Base-by-base conservation (phyloP, 2,888 invertebrate genomes). In the Monoplex corrugatus region DNA sequence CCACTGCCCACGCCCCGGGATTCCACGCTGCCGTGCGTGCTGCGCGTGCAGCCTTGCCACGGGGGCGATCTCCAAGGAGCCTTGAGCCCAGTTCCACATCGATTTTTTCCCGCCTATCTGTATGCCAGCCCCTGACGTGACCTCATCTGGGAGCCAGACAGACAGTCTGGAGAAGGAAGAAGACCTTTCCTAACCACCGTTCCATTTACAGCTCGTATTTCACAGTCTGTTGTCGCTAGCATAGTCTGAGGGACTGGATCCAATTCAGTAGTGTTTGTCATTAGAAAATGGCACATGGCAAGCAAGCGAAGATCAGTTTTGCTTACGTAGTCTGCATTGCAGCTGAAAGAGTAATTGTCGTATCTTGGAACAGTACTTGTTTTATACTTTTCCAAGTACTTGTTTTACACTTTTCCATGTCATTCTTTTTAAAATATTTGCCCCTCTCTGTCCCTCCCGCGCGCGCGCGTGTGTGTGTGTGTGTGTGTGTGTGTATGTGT, bases 31-130 rank as follows among this genome's bases (percentile, higher is more conserved):
- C 23, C 68, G n/a, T n/a, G 87, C 75, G 87, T 87, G 87, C 57
- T 40, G 50, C 87, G 50, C 87, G 87, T 87, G 87, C 87, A 75
- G 63, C 63, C 13, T 28, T 44, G 80, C 78, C 43, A 68, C 13
- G 45, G 87, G 50, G 75, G 87, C 38, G 45, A 87, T 87, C 75
- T 87, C 87, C 72, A 87, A 87, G 87, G 87, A 87, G 75, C 75
- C 38, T 86, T 28, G 43, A 44, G 78, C 75, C 45, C 50, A 75
- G 44, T 44, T 45, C 75, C 35, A 38, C 75, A 87, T 87, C 87
- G 78, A 87, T 80, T 78, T 78, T 75, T 83, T n/a, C 44, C n/a
- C 45, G 75, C 45, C 80, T 57, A 75, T 75, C 84, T 38, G 40
- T 10, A 28, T 80, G 84, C 84, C 84, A 10, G 32, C 57, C 32